Evolutionary conservation across 2,888 invertebrate genomes (phyloP), one percentile per base, ranked within the genome.

Genomic region (Drosophila paranaensis): DNA sequence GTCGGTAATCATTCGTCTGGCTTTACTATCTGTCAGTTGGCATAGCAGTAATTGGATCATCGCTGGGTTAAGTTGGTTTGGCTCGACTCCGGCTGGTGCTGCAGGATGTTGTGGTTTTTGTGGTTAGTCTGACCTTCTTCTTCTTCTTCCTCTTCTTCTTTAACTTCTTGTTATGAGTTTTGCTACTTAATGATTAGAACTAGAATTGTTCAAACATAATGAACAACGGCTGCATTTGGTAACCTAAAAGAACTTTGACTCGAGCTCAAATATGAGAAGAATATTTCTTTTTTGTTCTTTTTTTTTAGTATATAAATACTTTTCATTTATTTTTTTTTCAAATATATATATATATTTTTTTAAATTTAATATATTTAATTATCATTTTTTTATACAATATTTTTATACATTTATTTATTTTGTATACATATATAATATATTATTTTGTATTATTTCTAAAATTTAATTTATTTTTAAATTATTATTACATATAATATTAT

Each of bases 31-130:
- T 79, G 76, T 62, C 79, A 77, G 77, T 45, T 62, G 51, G 40
- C 60, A 43, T 48, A 39, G 60, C 35, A 58, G 76, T 65, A 77
- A 78, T 79, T 74, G 81, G 74, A 77, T 81, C 81, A 69, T 60
- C 61, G 57, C 20, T 35, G 25, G 39, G 33, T 37, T 37, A n/a
- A 39, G 37, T 14, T 13, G 33, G 42, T 20, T 42, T 20, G 42
- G 16, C n/a, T 27, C 35, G 51, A 11, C 25, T 39, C 25, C 2
- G 14, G 27, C 14, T 54, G 53, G 0, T 14, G 39, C 56, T 62
- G 46, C 27, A 88, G 82, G 82, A 82, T 88, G 85, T 82, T 82
- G 82, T 79, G 82, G 85, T 76, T 87, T 85, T 70, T 86, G 82
- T 70, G 85, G 82, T 82, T 77, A 58, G 43, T 33, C 46, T 45